phyloP scores from a whole-genome alignment of 53 echinoderm and acorn worm species.

The Luidia sarsii region DNA sequence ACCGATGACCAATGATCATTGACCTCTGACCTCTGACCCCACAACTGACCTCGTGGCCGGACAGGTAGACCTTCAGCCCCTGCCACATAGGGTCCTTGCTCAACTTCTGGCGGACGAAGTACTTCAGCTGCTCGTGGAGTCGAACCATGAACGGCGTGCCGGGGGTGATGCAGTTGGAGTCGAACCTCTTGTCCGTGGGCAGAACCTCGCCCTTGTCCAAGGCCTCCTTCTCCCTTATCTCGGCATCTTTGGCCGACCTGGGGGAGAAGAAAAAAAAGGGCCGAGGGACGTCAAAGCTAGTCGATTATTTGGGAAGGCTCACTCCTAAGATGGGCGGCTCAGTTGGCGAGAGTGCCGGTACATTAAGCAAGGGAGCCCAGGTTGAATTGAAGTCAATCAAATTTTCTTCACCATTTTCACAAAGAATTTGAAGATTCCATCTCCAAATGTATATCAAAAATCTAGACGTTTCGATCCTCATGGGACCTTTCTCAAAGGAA shows the following conservation, averaged over 20 bases:
- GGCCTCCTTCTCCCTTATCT: constrained; percentile 84
- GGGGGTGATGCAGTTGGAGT: constrained; percentile 98
- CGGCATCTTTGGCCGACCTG: constrained; percentile 88
- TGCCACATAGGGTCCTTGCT: constrained; percentile 84
- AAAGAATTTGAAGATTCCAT: no score
- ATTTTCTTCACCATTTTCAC: no score
- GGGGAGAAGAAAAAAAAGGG: not conserved
- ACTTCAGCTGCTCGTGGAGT: constrained; percentile 85
- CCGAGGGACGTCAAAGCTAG: not conserved
- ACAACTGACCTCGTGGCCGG: constrained; percentile 99
- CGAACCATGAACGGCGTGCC: constrained; percentile 96
- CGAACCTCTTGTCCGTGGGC: constrained; percentile 89
- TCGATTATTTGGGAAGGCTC: no score
- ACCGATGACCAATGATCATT: no score
- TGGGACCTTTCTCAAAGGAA: no score
- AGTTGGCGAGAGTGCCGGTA: no score
- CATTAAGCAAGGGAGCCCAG: no score
- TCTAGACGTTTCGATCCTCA: no score
- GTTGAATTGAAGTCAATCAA: no score
- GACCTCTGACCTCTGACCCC: no score
- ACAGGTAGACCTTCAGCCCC: constrained; percentile 83
- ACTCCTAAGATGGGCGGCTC: no score
- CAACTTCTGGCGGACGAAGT: constrained; percentile 88
- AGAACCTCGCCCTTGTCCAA: constrained; percentile 80
- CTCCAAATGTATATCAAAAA: no score